These are phyloP conservation scores for Gobio occitaniae DNA, from an alignment of 2,797 vertebrate genomes.

Conservation along the genomic window DNA sequence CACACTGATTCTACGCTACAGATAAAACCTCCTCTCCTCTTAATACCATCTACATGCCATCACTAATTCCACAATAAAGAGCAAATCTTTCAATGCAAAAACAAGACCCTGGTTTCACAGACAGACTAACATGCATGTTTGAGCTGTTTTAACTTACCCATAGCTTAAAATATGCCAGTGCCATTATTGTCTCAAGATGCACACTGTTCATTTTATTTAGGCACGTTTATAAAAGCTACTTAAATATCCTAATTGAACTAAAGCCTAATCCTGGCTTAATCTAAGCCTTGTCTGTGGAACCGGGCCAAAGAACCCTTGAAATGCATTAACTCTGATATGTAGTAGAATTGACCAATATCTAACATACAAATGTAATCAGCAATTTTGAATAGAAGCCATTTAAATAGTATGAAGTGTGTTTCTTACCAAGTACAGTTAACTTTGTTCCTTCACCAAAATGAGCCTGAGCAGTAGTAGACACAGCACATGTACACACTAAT, in stretches of 20 bases:
- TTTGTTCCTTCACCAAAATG: constrained; percentile 67
- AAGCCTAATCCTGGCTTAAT: too few relatives aligned
- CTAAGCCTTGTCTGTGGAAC: too few relatives aligned
- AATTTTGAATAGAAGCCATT: not conserved
- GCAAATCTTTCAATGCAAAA: not conserved
- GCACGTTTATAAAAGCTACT: too few relatives aligned
- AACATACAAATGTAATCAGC: not conserved
- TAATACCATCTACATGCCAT: not conserved
- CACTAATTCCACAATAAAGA: not conserved
- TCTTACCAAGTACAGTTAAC: constrained; percentile 71
- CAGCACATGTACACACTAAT: constrained; percentile 9
- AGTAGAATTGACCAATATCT: not conserved
- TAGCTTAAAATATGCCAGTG: too few relatives aligned
- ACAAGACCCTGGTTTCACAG: too few relatives aligned
- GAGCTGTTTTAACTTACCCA: too few relatives aligned
- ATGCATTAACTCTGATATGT: not conserved
- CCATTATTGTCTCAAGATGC: too few relatives aligned
- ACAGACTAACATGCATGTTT: too few relatives aligned
- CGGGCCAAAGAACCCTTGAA: too few relatives aligned
- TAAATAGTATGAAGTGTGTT: not conserved
- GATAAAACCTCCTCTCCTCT: constrained; percentile 57
- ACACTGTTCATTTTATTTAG: too few relatives aligned
- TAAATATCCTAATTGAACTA: too few relatives aligned
- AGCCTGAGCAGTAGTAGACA: constrained; percentile 27
- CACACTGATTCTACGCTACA: constrained; percentile 59